Percentiles rank a stretch among this genome's conserved stretches.
These are phyloP conservation scores for Zaprionus inermis DNA, from an alignment of 1,140 invertebrate genomes.

Conservation along the genomic window DNA sequence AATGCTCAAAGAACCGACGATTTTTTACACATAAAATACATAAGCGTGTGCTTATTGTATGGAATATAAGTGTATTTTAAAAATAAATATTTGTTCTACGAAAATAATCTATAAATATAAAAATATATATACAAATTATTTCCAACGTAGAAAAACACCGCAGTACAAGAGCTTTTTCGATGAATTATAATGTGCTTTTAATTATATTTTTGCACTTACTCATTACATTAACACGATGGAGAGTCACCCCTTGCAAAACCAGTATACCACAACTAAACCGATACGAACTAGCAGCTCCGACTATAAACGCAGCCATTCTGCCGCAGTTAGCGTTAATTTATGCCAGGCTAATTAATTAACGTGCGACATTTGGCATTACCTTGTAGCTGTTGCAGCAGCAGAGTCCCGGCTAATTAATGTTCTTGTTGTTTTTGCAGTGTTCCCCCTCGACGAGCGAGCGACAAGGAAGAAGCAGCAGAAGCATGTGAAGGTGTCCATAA, in stretches of 20 bases:
- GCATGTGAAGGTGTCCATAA: constrained; percentile 53
- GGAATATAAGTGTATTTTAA: no score
- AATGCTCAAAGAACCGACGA: no score
- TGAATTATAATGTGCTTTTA: background rate
- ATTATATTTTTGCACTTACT: background rate
- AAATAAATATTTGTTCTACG: no score
- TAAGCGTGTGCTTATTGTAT: no score
- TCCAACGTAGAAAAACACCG: no score
- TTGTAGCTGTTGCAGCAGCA: constrained; percentile 43
- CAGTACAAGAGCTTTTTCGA: no score
- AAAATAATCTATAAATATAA: no score
- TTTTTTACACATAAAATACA: no score
- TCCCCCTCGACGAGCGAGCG: background rate
- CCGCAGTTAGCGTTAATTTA: constrained; percentile 27
- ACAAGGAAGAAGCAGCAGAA: constrained; percentile 10
- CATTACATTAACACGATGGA: background rate
- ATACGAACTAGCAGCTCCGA: background rate
- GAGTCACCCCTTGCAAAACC: background rate
- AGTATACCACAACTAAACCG: background rate
- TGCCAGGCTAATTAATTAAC: constrained; percentile 69
- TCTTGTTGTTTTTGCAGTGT: constrained; percentile 20
- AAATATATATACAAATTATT: no score
- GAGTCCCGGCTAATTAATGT: constrained; percentile 1
- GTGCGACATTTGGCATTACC: constrained; percentile 69
- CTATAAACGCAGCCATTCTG: constrained; percentile 9